These are phyloP conservation scores for Parus major DNA, from an alignment of 2,113 vertebrate species.

Conservation along the genomic window DNA sequence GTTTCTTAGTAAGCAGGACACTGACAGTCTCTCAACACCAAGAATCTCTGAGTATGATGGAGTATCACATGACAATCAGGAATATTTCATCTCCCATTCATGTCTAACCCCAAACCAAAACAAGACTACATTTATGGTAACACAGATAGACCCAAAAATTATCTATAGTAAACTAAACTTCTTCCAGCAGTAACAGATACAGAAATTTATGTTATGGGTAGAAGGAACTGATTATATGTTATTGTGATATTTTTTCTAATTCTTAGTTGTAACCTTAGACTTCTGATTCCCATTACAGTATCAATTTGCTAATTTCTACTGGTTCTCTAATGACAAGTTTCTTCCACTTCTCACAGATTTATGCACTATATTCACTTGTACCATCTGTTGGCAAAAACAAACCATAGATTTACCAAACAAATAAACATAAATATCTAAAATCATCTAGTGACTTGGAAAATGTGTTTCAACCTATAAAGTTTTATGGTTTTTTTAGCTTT, in stretches of 20 bases:
- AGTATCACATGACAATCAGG: not conserved
- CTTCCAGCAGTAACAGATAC: not conserved
- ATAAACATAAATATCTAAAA: not conserved
- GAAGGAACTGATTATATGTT: not conserved
- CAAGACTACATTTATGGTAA: not conserved
- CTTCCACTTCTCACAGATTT: not conserved
- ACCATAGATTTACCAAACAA: not conserved
- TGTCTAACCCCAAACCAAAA: not conserved
- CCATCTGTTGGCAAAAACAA: not conserved
- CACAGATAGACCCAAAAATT: not conserved
- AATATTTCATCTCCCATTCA: not conserved
- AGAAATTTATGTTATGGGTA: not conserved
- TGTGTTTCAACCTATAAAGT: not conserved
- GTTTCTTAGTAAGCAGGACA: not conserved
- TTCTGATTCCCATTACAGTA: not conserved
- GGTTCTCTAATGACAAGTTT: not conserved
- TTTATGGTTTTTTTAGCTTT: not conserved
- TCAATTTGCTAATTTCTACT: not conserved
- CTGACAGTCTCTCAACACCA: not conserved
- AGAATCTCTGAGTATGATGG: not conserved
- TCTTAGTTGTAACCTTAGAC: not conserved
- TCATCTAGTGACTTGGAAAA: not conserved
- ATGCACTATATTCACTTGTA: not conserved
- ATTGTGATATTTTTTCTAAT: not conserved
- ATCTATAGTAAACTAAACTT: not conserved